These are phyloP conservation scores for Amphiura filiformis DNA, from an alignment of 35 echinoderm and acorn worm species.

Conservation along the genomic window DNA sequence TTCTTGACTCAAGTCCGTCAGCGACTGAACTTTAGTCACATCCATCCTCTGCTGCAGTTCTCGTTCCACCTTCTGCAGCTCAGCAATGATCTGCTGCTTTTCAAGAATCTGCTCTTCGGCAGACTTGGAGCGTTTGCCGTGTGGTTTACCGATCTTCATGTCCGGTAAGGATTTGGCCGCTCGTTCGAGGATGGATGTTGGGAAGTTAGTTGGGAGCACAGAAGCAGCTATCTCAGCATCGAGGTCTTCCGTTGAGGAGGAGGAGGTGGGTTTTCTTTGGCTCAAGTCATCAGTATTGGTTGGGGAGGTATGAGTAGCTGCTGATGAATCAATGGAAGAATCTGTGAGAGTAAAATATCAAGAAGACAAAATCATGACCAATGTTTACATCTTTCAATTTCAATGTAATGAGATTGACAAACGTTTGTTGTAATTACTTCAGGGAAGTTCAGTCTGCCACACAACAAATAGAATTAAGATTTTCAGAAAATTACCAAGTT, in stretches of 20 bases:
- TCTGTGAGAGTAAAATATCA: no score
- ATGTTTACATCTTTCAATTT: no score
- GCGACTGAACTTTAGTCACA: background rate
- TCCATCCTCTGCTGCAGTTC: conserved; percentile 71
- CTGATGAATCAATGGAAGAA: background rate
- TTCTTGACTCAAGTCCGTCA: background rate
- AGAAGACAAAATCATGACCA: no score
- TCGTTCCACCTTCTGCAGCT: conserved; percentile 91
- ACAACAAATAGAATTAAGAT: no score
- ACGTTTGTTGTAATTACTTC: no score
- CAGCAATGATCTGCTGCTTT: conserved; percentile 89
- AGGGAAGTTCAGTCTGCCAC: no score
- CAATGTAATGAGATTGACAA: no score
- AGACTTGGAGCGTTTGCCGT: conserved; percentile 22
- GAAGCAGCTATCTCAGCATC: background rate
- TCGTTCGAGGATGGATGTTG: conserved; percentile 26
- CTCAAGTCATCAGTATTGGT: background rate
- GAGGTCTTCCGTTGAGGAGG: conserved; percentile 5
- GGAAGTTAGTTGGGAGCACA: background rate
- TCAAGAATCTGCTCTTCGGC: conserved; percentile 93
- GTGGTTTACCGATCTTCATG: conserved; percentile 33
- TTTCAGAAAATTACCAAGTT: no score
- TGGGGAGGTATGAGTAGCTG: background rate
- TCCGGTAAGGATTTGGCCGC: conserved; percentile 23
- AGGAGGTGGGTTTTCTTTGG: conserved; percentile 42